Percentiles rank a stretch among this genome's conserved stretches.
Evolutionary conservation across 1,140 invertebrate species (phyloP).

Genomic region (Lethrus apterus): DNA sequence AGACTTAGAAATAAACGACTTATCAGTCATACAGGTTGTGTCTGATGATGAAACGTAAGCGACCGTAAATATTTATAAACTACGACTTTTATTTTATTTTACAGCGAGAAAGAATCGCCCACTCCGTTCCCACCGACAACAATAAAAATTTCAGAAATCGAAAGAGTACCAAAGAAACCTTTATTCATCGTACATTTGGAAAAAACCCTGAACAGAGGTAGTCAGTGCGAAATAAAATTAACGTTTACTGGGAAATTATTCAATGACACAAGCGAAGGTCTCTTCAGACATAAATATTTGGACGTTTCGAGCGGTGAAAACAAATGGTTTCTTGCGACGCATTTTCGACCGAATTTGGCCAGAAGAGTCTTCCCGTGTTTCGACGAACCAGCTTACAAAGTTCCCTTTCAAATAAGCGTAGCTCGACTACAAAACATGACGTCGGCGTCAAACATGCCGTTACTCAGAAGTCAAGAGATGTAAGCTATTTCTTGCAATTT

Average conservation of each 20-base stretch:
- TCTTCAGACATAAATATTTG: slow-evolving; percentile 54
- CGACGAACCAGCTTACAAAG: slow-evolving; percentile 82
- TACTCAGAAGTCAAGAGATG: slow-evolving; percentile 50
- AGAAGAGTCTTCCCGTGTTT: slow-evolving; percentile 85
- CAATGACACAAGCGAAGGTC: slow-evolving; percentile 48
- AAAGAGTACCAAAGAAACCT: slow-evolving; percentile 46
- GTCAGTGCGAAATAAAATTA: slow-evolving; percentile 48
- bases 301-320: slow-evolving; percentile 42
- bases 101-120: slow-evolving; percentile 16
- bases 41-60: slow-evolving; percentile 39
- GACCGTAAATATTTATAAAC: slow-evolving; percentile 5
- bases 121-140: slow-evolving; percentile 20
- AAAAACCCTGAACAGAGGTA: slow-evolving; percentile 44
- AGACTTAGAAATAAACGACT: slow-evolving; percentile 46
- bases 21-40: slow-evolving; percentile 29
- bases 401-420: slow-evolving; percentile 58
- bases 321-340: slow-evolving; percentile 57
- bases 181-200: slow-evolving; percentile 49
- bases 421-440: slow-evolving; percentile 51
- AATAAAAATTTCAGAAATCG: slow-evolving; percentile 28
- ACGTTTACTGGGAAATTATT: slow-evolving; percentile 52
- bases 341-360: slow-evolving; percentile 75
- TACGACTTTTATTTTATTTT: slow-evolving; percentile 6
- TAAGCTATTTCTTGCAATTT: slow-evolving; percentile 40
- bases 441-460: slow-evolving; percentile 56